These are phyloP conservation scores for Augiades crinisus DNA, from an alignment of 2,888 invertebrate genomes.

Conservation along the genomic window DNA sequence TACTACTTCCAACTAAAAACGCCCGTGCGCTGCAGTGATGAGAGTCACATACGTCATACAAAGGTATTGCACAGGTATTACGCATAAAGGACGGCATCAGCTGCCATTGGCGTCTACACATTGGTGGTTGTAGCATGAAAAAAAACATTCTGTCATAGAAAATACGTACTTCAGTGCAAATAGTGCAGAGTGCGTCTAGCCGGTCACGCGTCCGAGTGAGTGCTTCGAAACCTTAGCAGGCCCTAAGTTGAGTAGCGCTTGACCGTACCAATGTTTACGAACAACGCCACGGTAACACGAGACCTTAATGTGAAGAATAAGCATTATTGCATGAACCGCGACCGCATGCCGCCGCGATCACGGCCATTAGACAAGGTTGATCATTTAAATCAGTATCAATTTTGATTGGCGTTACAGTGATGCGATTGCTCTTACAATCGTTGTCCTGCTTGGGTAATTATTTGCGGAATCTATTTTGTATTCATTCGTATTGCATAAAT, in stretches of 20 bases:
- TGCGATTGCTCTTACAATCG: constrained; percentile 44
- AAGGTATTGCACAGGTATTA: too few relatives aligned
- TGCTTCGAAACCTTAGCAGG: neutral
- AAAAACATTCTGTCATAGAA: too few relatives aligned
- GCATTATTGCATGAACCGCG: constrained; percentile 32
- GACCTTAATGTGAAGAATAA: constrained; percentile 38
- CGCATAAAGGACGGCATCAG: too few relatives aligned
- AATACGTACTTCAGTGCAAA: too few relatives aligned
- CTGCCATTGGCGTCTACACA: too few relatives aligned
- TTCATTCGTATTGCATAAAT: too few relatives aligned
- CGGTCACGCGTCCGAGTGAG: too few relatives aligned
- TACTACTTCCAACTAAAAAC: too few relatives aligned
- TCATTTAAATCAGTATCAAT: constrained; percentile 60
- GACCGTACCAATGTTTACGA: constrained; percentile 18
- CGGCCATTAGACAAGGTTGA: constrained; percentile 52
- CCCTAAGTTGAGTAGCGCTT: constrained; percentile 1
- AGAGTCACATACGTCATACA: too few relatives aligned
- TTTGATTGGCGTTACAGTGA: constrained; percentile 47
- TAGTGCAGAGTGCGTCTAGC: too few relatives aligned
- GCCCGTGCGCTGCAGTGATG: too few relatives aligned
- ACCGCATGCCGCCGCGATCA: constrained; percentile 44
- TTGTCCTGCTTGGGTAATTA: constrained; percentile 45
- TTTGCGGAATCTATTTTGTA: neutral
- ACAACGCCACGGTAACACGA: constrained; percentile 45
- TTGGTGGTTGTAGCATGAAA: too few relatives aligned